Conservation (phyloP, 2,888 invertebrate genomes). For the Pachymerium ferrugineum region DNA sequence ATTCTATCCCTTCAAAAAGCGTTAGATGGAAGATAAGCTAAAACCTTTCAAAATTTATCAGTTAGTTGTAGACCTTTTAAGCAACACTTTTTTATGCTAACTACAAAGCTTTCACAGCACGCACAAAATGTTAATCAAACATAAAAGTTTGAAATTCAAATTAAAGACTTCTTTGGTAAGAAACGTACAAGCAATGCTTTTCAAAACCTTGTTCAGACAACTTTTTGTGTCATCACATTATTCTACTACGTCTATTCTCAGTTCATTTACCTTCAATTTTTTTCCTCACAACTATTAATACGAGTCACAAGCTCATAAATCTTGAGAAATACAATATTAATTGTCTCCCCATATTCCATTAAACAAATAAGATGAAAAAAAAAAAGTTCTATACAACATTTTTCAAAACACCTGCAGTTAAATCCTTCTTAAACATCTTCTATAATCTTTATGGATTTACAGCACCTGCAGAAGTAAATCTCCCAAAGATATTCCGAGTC, state of each 20-base stretch:
- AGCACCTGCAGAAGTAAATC: not conserved
- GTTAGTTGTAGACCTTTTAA: too few relatives aligned
- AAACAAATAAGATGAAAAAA: too few relatives aligned
- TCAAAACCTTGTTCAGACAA: not conserved
- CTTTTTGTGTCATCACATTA: not conserved
- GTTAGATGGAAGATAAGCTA: too few relatives aligned
- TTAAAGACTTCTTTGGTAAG: too few relatives aligned
- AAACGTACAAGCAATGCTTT: not conserved
- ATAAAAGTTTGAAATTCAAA: too few relatives aligned
- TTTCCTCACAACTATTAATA: not conserved
- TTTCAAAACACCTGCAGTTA: constrained; percentile 7
- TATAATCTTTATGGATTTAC: constrained; percentile 8
- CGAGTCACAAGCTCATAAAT: not conserved
- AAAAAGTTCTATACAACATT: not conserved
- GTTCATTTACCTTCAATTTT: not conserved
- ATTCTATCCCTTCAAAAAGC: too few relatives aligned
- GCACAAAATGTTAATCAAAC: too few relatives aligned
- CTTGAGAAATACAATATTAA: not conserved
- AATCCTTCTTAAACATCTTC: not conserved
- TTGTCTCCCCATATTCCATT: too few relatives aligned
- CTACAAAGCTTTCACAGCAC: too few relatives aligned
- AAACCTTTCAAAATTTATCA: too few relatives aligned
- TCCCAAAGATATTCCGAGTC: not conserved
- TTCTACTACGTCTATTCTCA: not conserved
- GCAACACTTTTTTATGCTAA: too few relatives aligned